Percentiles rank a stretch among this genome's conserved stretches.
Evolutionary conservation across 2,797 vertebrate species (phyloP).

Genomic region (Tenualosa ilisha): DNA sequence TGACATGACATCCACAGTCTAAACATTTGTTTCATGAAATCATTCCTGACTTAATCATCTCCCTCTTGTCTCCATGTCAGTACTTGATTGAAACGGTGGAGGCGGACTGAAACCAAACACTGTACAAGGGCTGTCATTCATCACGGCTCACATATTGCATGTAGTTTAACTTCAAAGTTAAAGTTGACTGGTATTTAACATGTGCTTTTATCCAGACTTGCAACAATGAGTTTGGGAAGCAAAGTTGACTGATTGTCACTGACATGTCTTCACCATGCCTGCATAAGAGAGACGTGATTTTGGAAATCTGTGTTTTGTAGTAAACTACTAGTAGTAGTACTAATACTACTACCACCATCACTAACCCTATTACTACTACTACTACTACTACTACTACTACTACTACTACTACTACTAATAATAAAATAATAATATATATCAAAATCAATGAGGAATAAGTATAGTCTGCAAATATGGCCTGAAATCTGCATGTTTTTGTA

Average conservation of each 20-base stretch:
- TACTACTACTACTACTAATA: too few relatives aligned
- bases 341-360: too few relatives aligned
- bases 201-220: too few relatives aligned
- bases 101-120: background rate
- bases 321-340: background rate
- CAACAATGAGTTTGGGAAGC: too few relatives aligned
- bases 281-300: background rate
- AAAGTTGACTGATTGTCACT: too few relatives aligned
- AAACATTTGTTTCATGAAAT: slow-evolving; percentile 12
- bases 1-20: background rate
- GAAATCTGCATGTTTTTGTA: background rate
- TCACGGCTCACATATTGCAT: background rate
- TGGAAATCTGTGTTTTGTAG: background rate
- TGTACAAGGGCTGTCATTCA: too few relatives aligned
- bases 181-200: too few relatives aligned
- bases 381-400: too few relatives aligned
- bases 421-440: too few relatives aligned
- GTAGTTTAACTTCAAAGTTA: background rate
- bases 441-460: background rate
- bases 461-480: background rate
- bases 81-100: background rate
- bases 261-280: too few relatives aligned
- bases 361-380: too few relatives aligned
- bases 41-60: background rate
- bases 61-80: background rate